Evolutionary conservation across 2,113 vertebrate species (phyloP).

Genomic region (Martes martes): DNA sequence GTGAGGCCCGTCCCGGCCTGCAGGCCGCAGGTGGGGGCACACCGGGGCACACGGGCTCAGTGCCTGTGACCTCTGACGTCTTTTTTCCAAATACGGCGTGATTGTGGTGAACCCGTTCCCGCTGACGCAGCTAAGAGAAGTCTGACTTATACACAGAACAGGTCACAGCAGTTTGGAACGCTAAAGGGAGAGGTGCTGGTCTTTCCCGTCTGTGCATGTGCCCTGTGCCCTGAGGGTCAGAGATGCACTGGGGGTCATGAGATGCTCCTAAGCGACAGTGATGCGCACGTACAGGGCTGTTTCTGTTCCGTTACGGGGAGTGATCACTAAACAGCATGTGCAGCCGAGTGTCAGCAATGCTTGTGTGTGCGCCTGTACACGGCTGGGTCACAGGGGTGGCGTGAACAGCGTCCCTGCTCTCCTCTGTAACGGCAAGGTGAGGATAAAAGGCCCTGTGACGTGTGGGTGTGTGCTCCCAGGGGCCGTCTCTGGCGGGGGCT

Average conservation of each 20-base stretch:
- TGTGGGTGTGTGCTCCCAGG: background rate
- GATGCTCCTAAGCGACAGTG: too few relatives aligned
- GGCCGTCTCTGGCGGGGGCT: background rate
- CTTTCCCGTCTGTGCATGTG: accelerated
- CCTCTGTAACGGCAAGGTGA: background rate
- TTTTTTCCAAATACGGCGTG: accelerated
- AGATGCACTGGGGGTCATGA: accelerated
- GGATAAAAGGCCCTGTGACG: background rate
- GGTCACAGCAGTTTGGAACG: accelerated
- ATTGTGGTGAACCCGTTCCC: background rate
- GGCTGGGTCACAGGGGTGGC: accelerated
- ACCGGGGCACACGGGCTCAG: accelerated
- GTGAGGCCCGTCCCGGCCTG: slow-evolving; percentile 68
- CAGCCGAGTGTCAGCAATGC: too few relatives aligned
- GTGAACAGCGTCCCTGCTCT: background rate
- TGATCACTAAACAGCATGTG: accelerated
- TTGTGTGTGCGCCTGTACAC: accelerated
- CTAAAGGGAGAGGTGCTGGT: accelerated
- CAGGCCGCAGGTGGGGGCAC: accelerated
- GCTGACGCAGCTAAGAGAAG: background rate
- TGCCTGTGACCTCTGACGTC: accelerated
- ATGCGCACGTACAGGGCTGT: accelerated
- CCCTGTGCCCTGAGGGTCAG: background rate
- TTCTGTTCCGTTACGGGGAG: accelerated
- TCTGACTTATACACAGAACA: background rate